These are phyloP conservation scores for Leptarthrus brevirostris DNA, from an alignment of 2,888 invertebrate genomes.

Conservation along the genomic window DNA sequence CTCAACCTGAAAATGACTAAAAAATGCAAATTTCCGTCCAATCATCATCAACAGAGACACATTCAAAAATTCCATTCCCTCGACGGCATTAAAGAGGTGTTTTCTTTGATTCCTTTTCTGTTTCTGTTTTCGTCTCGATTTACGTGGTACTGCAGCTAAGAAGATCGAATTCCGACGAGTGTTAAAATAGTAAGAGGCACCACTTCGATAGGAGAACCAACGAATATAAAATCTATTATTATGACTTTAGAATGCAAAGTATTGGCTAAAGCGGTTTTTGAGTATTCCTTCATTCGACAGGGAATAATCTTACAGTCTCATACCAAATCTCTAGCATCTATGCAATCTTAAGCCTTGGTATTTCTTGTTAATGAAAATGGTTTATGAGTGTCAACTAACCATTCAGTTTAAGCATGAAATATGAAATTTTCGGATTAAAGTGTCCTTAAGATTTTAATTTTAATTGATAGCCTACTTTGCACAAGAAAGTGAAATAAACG, in stretches of 20 bases:
- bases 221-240: conserved; percentile 28
- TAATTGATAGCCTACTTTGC: conserved; percentile 5
- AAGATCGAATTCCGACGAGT: conserved; percentile 14
- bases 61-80: conserved; percentile 49
- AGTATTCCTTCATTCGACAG: not conserved
- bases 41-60: conserved; percentile 48
- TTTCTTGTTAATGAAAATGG: not conserved
- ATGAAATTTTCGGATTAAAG: conserved; percentile 31
- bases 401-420: conserved; percentile 46
- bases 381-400: conserved; percentile 33
- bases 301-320: too few species aligned
- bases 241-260: conserved; percentile 33
- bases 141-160: not conserved
- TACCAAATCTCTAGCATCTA: too few species aligned
- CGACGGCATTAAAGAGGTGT: conserved; percentile 31
- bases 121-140: not conserved
- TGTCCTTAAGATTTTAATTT: conserved; percentile 6
- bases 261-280: conserved; percentile 25
- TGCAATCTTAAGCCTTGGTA: too few species aligned
- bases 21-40: conserved; percentile 49
- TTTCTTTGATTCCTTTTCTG: conserved; percentile 10
- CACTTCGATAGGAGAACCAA: conserved; percentile 3
- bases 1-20: conserved; percentile 34
- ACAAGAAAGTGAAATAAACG: too few species aligned
- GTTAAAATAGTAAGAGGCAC: conserved; percentile 24